Conservation (phyloP, 1,140 invertebrate genomes). For the Drosophila gunungcola region DNA sequence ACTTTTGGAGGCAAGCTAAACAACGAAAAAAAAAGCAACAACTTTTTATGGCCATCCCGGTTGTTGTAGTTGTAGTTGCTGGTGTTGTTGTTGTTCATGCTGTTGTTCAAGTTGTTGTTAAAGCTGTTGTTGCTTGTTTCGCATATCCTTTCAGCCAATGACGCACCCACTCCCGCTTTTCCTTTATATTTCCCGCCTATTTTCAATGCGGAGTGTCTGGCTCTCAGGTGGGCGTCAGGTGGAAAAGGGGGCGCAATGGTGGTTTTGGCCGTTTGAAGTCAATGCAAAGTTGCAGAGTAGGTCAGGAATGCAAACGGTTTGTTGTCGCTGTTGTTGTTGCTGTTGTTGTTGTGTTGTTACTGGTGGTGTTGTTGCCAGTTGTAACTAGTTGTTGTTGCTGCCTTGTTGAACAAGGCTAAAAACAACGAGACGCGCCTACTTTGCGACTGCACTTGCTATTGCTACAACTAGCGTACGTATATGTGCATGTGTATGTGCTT, state of each 20-base stretch:
- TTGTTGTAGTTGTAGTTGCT: slow-evolving; percentile 29
- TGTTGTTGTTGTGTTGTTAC: slow-evolving; percentile 42
- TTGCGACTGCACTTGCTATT: slow-evolving; percentile 57
- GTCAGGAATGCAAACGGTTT: slow-evolving; percentile 76
- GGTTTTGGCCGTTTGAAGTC: slow-evolving; percentile 52
- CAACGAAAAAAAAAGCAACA: slow-evolving; percentile 13
- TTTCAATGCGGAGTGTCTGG: slow-evolving; percentile 45
- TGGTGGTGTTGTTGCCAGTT: slow-evolving; percentile 15
- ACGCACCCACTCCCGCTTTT: slow-evolving; percentile 34
- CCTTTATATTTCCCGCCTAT: slow-evolving; percentile 44
- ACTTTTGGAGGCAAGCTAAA: slow-evolving; percentile 64
- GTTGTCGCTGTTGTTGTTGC: slow-evolving; percentile 33
- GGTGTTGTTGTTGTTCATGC: no score
- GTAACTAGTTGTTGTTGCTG: slow-evolving; percentile 34
- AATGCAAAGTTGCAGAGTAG: slow-evolving; percentile 67
- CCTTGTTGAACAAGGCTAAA: slow-evolving; percentile 67
- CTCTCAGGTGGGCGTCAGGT: slow-evolving; percentile 33
- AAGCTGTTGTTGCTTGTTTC: slow-evolving; percentile 39
- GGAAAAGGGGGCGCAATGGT: slow-evolving; percentile 10
- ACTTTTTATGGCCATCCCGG: slow-evolving; percentile 49
- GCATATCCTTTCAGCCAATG: slow-evolving; percentile 66
- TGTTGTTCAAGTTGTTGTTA: slow-evolving; percentile 23
- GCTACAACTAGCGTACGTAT: not conserved
- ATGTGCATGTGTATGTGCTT: not conserved
- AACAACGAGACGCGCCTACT: slow-evolving; percentile 69